Conservation (phyloP, 2,888 invertebrate genomes). For the Hanleya hanleyi region DNA sequence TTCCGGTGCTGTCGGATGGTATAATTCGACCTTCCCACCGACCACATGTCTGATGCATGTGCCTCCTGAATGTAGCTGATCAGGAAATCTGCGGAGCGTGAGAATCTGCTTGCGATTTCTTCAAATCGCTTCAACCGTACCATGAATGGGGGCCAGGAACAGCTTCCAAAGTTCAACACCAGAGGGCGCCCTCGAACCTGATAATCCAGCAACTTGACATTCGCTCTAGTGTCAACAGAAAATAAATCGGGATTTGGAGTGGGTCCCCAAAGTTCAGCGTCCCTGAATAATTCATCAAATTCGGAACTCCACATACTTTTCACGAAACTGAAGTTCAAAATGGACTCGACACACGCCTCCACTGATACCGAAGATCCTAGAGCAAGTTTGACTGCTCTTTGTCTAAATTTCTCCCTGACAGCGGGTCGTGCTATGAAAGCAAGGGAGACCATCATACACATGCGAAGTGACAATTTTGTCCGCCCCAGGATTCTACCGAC, state of each 20-base stretch:
- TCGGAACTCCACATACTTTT: background rate
- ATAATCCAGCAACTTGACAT: background rate
- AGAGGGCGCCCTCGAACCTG: background rate
- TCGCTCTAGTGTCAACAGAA: background rate
- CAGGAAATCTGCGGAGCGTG: background rate
- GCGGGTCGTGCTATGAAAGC: no score
- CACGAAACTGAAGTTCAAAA: background rate
- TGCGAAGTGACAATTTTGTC: no score
- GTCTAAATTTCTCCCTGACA: no score
- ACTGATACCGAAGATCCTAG: background rate
- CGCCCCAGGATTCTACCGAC: no score
- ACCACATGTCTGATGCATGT: background rate
- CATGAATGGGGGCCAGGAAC: slow-evolving; percentile 1
- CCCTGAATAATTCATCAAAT: background rate
- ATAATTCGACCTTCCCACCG: background rate
- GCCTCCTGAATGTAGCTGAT: background rate
- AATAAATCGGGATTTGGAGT: background rate
- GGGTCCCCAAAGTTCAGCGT: background rate
- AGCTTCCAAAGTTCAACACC: slow-evolving; percentile 4
- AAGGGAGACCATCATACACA: no score
- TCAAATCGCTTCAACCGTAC: background rate
- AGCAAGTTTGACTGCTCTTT: no score
- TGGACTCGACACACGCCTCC: background rate
- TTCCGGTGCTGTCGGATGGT: background rate
- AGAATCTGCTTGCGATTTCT: background rate